Evolutionary conservation across 2,888 invertebrate species (phyloP).

Genomic region (Caenorhabditis sp.): DNA sequence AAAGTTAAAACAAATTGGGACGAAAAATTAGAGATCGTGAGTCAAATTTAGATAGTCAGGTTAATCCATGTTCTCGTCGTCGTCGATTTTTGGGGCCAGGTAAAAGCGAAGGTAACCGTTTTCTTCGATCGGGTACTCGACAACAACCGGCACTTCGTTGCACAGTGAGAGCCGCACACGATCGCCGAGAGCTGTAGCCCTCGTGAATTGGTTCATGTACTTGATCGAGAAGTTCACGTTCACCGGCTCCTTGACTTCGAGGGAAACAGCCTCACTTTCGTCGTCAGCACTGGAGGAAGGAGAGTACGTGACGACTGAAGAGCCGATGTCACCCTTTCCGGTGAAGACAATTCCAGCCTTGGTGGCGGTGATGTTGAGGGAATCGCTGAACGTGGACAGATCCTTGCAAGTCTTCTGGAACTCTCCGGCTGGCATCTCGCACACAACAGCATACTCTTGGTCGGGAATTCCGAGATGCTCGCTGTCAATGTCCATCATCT

Average conservation of each 20-base stretch:
- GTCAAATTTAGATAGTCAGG: no score
- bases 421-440: constrained; percentile 94
- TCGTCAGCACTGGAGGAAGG: constrained; percentile 61
- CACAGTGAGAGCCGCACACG: constrained; percentile 75
- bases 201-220: constrained; percentile 97
- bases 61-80: constrained; percentile 80
- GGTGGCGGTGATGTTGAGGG: constrained; percentile 94
- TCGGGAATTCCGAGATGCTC: constrained; percentile 98
- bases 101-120: constrained; percentile 98
- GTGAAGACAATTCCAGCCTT: constrained; percentile 88
- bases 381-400: constrained; percentile 96
- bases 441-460: constrained; percentile 96
- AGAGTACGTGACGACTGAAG: constrained; percentile 74
- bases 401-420: constrained; percentile 92
- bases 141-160: constrained; percentile 75
- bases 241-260: constrained; percentile 98
- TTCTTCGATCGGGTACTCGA: constrained; percentile 87
- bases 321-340: constrained; percentile 90
- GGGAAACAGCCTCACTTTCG: constrained; percentile 81
- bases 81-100: constrained; percentile 98
- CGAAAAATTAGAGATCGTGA: not conserved
- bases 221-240: constrained; percentile 91
- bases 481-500: constrained; percentile 97
- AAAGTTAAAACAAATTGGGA: not conserved
- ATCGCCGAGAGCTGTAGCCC: constrained; percentile 89